phyloP scores from a whole-genome alignment of 2,113 vertebrate genomes.

The Ariopsis seemanni region DNA sequence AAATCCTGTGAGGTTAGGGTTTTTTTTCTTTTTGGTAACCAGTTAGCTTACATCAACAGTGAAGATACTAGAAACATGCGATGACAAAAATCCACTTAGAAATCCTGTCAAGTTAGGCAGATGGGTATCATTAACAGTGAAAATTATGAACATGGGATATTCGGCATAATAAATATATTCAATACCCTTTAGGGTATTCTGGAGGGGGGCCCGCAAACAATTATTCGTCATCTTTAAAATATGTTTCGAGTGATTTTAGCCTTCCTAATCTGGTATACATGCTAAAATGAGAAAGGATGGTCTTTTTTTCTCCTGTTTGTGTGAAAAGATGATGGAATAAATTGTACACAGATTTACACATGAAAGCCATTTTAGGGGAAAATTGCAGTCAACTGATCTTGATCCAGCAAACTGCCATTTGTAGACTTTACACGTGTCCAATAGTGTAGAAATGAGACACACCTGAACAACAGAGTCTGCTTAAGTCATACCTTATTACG shows the following conservation, averaged over 20 bases:
- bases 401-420: constrained; percentile 18
- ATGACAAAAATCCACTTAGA: neutral
- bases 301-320: constrained; percentile 6
- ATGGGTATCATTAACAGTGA: neutral
- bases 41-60: neutral
- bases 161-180: neutral
- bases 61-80: neutral
- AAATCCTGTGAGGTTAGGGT: neutral
- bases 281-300: constrained; percentile 21
- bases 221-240: neutral
- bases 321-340: constrained; percentile 14
- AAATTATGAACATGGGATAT: neutral
- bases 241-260: neutral
- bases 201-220: neutral
- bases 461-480: neutral
- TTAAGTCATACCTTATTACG: neutral
- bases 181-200: neutral
- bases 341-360: constrained; percentile 32
- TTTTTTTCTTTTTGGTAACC: neutral
- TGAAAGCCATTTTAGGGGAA: constrained; percentile 37
- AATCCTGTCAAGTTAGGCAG: neutral
- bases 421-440: neutral
- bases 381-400: constrained; percentile 31
- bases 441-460: constrained; percentile 8
- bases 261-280: neutral